Evolutionary conservation across 2,888 invertebrate species (phyloP).

Genomic region (Eurytoma californica): DNA sequence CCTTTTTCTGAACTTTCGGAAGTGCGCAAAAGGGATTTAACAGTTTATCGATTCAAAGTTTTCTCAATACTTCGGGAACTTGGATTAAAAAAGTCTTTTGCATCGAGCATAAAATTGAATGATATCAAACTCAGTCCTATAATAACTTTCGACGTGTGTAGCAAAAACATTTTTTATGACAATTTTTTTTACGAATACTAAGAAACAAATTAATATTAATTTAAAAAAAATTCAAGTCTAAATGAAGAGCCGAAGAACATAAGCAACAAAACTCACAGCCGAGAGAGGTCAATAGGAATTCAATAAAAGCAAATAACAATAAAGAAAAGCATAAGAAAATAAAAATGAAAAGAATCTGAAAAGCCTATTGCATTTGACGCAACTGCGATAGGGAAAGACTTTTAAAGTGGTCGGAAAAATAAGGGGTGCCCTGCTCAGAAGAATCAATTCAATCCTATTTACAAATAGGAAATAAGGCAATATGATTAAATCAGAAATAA

Average conservation of each 20-base stretch:
- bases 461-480: too few species aligned
- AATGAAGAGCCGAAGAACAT: too few species aligned
- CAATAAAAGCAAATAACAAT: too few species aligned
- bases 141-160: background rate
- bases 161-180: background rate
- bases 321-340: too few species aligned
- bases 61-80: constrained; percentile 14
- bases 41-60: constrained; percentile 35
- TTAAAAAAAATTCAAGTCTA: background rate
- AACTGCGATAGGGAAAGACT: background rate
- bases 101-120: constrained; percentile 22
- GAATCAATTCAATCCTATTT: too few species aligned
- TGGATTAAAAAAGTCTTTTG: constrained; percentile 35
- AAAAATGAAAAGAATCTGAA: too few species aligned
- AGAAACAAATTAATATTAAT: too few species aligned
- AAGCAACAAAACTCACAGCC: too few species aligned
- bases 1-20: constrained; percentile 3
- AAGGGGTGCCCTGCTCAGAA: too few species aligned
- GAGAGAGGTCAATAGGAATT: too few species aligned
- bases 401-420: background rate
- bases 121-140: constrained; percentile 4
- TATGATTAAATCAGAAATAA: too few species aligned
- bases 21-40: constrained; percentile 30
- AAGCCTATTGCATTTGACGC: background rate
- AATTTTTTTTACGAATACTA: too few species aligned